Percentiles rank a stretch among this genome's conserved stretches.
phyloP scores from a whole-genome alignment of 2,888 invertebrate species.

The Thera obeliscata region DNA sequence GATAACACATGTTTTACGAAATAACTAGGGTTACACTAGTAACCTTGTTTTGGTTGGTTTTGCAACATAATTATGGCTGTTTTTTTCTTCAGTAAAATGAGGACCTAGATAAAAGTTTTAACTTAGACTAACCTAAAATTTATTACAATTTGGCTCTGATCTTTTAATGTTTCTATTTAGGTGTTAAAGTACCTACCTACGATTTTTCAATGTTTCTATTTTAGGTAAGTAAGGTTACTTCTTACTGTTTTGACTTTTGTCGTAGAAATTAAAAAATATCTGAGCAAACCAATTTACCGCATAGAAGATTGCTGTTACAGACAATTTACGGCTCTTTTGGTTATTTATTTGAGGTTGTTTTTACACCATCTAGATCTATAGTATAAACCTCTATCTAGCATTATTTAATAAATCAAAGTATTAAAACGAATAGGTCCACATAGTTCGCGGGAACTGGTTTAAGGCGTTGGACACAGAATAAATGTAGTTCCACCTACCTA shows the following conservation, averaged over 20 bases:
- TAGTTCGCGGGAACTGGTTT: constrained; percentile 32
- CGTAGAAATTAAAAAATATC: not conserved
- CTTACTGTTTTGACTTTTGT: not conserved
- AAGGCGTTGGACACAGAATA: constrained; percentile 27
- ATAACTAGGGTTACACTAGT: too few species aligned
- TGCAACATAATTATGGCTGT: too few species aligned
- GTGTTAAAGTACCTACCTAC: not conserved
- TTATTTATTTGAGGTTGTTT: not conserved
- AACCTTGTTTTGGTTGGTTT: too few species aligned
- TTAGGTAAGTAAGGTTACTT: not conserved
- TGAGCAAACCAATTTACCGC: not conserved
- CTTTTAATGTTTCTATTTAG: too few species aligned
- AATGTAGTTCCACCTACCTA: not conserved
- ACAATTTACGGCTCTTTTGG: not conserved
- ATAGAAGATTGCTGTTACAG: constrained; percentile 3
- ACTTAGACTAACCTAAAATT: too few species aligned
- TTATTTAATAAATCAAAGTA: constrained; percentile 9
- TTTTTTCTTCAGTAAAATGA: too few species aligned
- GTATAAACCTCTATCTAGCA: not conserved
- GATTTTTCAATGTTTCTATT: not conserved
- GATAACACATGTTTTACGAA: too few species aligned
- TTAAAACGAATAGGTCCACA: constrained; percentile 18
- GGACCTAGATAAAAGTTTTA: too few species aligned
- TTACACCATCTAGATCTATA: too few species aligned
- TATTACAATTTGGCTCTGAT: too few species aligned